Evolutionary conservation across 2,888 invertebrate genomes (phyloP).

Genomic region (Hemaris fuciformis): DNA sequence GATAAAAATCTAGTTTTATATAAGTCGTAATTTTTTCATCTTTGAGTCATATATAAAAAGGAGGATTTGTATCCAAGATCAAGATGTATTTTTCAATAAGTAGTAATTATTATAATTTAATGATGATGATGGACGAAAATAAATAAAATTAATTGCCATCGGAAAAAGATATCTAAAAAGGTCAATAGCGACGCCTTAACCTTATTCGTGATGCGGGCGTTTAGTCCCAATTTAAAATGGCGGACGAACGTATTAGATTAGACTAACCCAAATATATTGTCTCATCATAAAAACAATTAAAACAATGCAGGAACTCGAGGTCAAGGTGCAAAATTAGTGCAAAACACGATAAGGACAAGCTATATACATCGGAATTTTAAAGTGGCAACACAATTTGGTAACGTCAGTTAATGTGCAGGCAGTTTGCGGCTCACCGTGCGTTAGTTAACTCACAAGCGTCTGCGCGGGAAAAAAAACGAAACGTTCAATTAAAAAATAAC

Average conservation of each 20-base stretch:
- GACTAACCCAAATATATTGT: background rate
- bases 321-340: background rate
- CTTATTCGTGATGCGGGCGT: background rate
- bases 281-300: background rate
- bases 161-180: background rate
- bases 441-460: background rate
- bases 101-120: too few relatives aligned
- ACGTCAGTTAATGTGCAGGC: background rate
- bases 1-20: too few relatives aligned
- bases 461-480: background rate
- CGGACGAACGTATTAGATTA: background rate
- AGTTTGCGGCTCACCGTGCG: background rate
- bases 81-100: too few relatives aligned
- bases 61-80: too few relatives aligned
- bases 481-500: background rate
- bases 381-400: slow-evolving; percentile 20
- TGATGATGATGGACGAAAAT: background rate
- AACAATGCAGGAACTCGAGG: slow-evolving; percentile 12
- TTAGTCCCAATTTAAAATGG: background rate
- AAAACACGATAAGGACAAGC: background rate
- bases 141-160: background rate
- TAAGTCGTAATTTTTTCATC: too few relatives aligned
- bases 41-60: too few relatives aligned
- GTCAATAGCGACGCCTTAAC: background rate
- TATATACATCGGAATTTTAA: background rate